Base-by-base conservation (phyloP, 2,888 invertebrate genomes). In the Ctenicera cuprea region DNA sequence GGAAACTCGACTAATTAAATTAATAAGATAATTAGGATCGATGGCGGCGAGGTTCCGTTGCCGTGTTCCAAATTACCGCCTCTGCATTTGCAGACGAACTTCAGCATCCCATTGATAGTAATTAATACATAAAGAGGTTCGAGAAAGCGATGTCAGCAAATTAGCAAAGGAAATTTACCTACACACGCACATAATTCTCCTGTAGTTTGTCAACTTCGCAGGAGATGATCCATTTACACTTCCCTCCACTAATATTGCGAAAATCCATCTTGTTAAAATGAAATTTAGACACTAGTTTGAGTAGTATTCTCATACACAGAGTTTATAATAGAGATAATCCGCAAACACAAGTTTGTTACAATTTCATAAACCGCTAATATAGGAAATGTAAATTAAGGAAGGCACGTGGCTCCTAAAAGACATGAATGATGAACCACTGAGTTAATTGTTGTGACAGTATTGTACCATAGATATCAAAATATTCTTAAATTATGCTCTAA, bases 21-120 rank as follows among this genome's bases (percentile, higher is more conserved):
- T 67, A 67, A 67, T 67, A 67, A 67, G 41, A 67, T 67, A 67
- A 66, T 67, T 67, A 67, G 65, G 65, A 66, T 66, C 65, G 65
- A 66, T 66, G 65, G 52, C 52, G 52, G 65, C 52, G 26, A 66
- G 52, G 65, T 66, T 66, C 48, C 52, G 65, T 41, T 59, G 57
- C 59, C 67, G 67, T 67, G 59, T 67, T 67, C 67, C 33, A 67
- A 65, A 67, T 67, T 67, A 59, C 52, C 59, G 16, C 52, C 30
- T 26, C 57, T 45, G 43, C 67, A 57, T 67, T 59, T 59, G 57
- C 33, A 59, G 57, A 67, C 67, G 57, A 59, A 59, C 57, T 67
- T 59, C 59, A 67, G 67, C 43, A 45, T 67, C 54, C 45, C 59
- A 67, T 59, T 67, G 59, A 59, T 67, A 67, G 45, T 67, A 67